These are phyloP conservation scores for Crenuchus spilurus DNA, from an alignment of 2,797 vertebrate species.

Conservation along the genomic window DNA sequence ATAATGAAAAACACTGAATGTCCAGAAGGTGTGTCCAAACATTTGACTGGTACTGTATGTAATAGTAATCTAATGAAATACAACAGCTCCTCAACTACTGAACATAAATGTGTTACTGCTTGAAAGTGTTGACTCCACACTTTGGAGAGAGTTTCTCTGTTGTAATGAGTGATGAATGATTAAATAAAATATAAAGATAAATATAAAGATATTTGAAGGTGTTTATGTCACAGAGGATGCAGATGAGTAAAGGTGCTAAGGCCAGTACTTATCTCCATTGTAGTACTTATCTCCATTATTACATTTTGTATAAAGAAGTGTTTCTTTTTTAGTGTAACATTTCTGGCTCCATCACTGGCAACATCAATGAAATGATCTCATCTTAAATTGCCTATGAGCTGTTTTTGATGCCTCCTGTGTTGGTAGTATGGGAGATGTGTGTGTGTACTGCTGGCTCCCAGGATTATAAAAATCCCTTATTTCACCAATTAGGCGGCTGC, in stretches of 20 bases:
- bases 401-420: slow-evolving; percentile 21
- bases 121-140: neutral
- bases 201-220: neutral
- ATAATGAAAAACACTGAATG: too few relatives aligned
- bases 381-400: slow-evolving; percentile 12
- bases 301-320: too few relatives aligned
- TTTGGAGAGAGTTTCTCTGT: neutral
- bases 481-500: slow-evolving; percentile 58
- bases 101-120: neutral
- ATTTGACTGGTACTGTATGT: too few relatives aligned
- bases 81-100: neutral
- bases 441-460: slow-evolving; percentile 37
- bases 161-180: neutral
- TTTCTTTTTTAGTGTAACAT: neutral
- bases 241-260: neutral
- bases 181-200: neutral
- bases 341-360: neutral
- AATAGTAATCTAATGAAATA: too few relatives aligned
- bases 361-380: slow-evolving; percentile 4
- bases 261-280: neutral
- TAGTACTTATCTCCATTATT: too few relatives aligned
- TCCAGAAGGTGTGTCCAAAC: too few relatives aligned
- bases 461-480: slow-evolving; percentile 56
- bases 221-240: neutral
- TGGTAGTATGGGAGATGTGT: neutral